Conservation (phyloP, 2,888 invertebrate species). For the Pelosia muscerda region DNA sequence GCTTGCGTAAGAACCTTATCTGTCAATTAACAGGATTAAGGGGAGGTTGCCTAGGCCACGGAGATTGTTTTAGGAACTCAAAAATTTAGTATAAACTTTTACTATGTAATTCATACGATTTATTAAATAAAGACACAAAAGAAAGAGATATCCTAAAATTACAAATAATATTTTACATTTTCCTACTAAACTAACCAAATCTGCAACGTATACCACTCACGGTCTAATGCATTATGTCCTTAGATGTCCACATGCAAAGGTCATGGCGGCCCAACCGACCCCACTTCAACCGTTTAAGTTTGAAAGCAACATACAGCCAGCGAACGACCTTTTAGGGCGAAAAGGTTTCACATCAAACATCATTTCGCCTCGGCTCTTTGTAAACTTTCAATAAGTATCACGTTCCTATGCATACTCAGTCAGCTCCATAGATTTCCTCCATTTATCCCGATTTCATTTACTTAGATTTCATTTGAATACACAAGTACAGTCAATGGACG, state of each 20-base stretch:
- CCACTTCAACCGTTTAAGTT: constrained; percentile 37
- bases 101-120: too few species aligned
- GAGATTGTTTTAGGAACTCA: too few species aligned
- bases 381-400: constrained; percentile 55
- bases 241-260: constrained; percentile 29
- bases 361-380: constrained; percentile 39
- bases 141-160: too few species aligned
- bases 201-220: constrained; percentile 13
- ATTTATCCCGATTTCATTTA: constrained; percentile 64
- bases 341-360: constrained; percentile 44
- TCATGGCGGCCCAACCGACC: constrained; percentile 27
- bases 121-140: too few species aligned
- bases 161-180: constrained; percentile 7
- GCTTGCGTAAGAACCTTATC: too few species aligned
- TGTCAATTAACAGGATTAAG: too few species aligned
- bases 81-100: too few species aligned
- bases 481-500: constrained; percentile 64
- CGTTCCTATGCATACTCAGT: constrained; percentile 52
- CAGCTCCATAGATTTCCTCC: constrained; percentile 38
- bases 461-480: constrained; percentile 75
- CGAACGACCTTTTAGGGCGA: constrained; percentile 38
- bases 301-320: constrained; percentile 22
- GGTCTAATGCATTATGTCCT: constrained; percentile 33
- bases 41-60: too few species aligned
- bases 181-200: constrained; percentile 20